Percentiles rank a stretch among this genome's conserved stretches.
Conservation (phyloP, 2,113 vertebrate genomes). For the Smithornis capensis region DNA sequence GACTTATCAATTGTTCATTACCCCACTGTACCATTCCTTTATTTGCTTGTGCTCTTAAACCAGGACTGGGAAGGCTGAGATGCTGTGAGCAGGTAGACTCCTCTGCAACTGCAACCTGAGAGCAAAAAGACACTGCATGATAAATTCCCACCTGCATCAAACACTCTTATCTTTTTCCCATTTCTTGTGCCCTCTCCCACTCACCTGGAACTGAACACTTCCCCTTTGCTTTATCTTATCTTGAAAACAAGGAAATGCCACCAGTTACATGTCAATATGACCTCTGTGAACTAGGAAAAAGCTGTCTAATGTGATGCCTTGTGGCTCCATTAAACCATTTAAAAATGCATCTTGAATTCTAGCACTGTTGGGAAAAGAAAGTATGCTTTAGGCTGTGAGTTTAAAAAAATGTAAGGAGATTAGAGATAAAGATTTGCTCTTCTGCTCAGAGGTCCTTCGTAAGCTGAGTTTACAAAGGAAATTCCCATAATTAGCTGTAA, state of each 20-base stretch:
- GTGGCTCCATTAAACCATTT: conserved; percentile 68
- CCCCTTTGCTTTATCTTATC: conserved; percentile 80
- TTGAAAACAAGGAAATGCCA: conserved; percentile 80
- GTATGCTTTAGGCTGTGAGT: conserved; percentile 34
- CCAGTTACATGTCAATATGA: conserved; percentile 81
- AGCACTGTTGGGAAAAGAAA: conserved; percentile 37
- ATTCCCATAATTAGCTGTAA: background rate
- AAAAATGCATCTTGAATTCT: conserved; percentile 57
- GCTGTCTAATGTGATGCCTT: conserved; percentile 56
- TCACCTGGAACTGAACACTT: conserved; percentile 83
- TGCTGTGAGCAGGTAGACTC: background rate
- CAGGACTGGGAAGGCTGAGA: background rate
- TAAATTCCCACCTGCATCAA: conserved; percentile 72
- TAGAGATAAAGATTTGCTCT: background rate
- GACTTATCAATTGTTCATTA: background rate
- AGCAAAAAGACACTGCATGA: conserved; percentile 27
- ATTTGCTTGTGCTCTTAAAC: conserved; percentile 13
- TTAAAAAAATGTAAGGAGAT: background rate
- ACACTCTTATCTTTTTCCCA: conserved; percentile 74
- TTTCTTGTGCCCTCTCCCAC: conserved; percentile 70
- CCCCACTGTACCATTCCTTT: background rate
- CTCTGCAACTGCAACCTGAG: background rate
- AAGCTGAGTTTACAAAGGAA: background rate
- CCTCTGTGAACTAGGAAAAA: conserved; percentile 75
- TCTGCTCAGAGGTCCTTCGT: background rate